phyloP scores from a whole-genome alignment of 2,888 invertebrate genomes.

The Dicranocentrus wangi region DNA sequence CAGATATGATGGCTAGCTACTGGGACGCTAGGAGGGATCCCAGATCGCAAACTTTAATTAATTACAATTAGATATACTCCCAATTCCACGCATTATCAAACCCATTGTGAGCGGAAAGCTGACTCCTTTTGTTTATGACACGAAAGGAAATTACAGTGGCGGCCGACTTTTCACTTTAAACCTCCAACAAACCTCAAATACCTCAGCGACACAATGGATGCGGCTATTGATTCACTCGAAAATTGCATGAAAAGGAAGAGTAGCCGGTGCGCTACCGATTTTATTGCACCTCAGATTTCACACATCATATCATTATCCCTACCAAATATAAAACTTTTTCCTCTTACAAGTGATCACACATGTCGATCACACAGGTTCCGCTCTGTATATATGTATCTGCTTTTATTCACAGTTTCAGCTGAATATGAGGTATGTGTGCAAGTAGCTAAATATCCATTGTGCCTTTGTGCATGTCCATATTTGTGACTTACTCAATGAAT shows the following conservation, averaged over 20 bases:
- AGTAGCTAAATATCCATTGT: too few species aligned
- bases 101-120: background rate
- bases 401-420: too few species aligned
- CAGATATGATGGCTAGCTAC: too few species aligned
- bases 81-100: background rate
- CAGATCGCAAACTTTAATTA: too few species aligned
- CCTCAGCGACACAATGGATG: background rate
- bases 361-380: conserved; percentile 11
- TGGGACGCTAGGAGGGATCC: too few species aligned
- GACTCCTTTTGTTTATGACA: background rate
- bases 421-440: too few species aligned
- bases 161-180: background rate
- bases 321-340: background rate
- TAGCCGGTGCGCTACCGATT: conserved; percentile 23
- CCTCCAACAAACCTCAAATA: conserved; percentile 2
- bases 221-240: conserved; percentile 11
- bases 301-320: conserved; percentile 24
- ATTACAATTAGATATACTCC: background rate
- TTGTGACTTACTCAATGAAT: conserved; percentile 5
- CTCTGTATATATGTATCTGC: background rate
- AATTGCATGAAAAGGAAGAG: conserved; percentile 19
- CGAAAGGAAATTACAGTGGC: too few species aligned
- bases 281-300: conserved; percentile 49
- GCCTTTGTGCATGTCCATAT: too few species aligned
- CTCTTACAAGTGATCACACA: conserved; percentile 7